Evolutionary conservation across 2,888 invertebrate genomes (phyloP).

Genomic region (Volucella inflata): DNA sequence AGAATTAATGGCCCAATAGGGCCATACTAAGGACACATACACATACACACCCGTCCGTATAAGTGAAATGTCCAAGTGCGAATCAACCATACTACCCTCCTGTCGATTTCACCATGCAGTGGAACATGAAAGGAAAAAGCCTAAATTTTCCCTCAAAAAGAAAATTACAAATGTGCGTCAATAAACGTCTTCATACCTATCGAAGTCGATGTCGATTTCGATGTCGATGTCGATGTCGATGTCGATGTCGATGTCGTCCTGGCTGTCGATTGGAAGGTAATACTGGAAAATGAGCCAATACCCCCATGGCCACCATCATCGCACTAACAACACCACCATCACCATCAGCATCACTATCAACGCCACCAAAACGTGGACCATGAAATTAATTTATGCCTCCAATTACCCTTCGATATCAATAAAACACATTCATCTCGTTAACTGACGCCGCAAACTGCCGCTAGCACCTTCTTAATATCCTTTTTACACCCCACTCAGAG

Average conservation of each 20-base stretch:
- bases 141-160: slow-evolving; percentile 42
- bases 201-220: slow-evolving; percentile 10
- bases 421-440: slow-evolving; percentile 82
- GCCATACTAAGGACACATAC: slow-evolving; percentile 19
- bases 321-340: neutral
- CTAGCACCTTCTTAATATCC: slow-evolving; percentile 75
- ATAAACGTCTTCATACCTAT: slow-evolving; percentile 59
- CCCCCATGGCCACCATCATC: neutral
- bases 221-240: slow-evolving; percentile 1
- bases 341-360: slow-evolving; percentile 2
- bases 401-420: slow-evolving; percentile 84
- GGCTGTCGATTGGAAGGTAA: slow-evolving; percentile 25
- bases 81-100: slow-evolving; percentile 3
- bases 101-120: neutral
- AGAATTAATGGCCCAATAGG: slow-evolving; percentile 62
- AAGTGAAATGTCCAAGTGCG: slow-evolving; percentile 35
- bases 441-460: slow-evolving; percentile 74
- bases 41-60: slow-evolving; percentile 2
- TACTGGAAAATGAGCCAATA: neutral
- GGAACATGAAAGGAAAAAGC: slow-evolving; percentile 10
- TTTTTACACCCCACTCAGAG: slow-evolving; percentile 60
- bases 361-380: slow-evolving; percentile 78
- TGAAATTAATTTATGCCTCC: slow-evolving; percentile 84
- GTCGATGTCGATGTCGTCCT: slow-evolving; percentile 50
- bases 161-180: slow-evolving; percentile 69